A percentile compares a stretch with the other conserved stretches of the same genome.
Evolutionary conservation across 2,113 vertebrate genomes (phyloP).

Genomic region (Helogale parvula): DNA sequence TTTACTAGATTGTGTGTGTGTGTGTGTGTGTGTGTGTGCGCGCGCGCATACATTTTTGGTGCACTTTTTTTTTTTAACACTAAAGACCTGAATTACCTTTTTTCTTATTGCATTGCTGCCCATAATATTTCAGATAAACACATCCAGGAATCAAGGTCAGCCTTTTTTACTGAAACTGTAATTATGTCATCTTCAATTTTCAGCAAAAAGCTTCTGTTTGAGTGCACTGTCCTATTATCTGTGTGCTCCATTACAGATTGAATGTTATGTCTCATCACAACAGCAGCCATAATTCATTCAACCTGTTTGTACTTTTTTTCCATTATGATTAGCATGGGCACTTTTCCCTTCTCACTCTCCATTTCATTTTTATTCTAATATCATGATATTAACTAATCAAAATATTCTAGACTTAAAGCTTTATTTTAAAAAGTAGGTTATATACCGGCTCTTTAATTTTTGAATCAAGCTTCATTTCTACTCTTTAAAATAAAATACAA

Average conservation of each 20-base stretch:
- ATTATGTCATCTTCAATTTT: constrained; percentile 67
- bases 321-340: not conserved
- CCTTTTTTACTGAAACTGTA: constrained; percentile 27
- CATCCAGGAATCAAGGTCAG: constrained; percentile 64
- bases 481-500: not conserved
- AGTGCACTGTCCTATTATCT: not conserved
- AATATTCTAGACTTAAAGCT: not conserved
- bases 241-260: not conserved
- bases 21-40: not conserved
- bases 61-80: not conserved
- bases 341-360: not conserved
- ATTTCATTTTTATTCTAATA: constrained; percentile 17
- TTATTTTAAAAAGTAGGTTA: not conserved
- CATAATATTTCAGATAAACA: constrained; percentile 73
- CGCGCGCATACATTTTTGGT: not conserved
- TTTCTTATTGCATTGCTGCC: not conserved
- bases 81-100: not conserved
- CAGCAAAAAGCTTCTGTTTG: not conserved
- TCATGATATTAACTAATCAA: not conserved
- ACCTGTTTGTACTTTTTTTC: not conserved
- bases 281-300: not conserved
- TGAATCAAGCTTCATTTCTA: not conserved
- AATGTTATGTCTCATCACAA: not conserved
- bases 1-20: not conserved
- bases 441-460: not conserved